Conservation (phyloP, 2,888 invertebrate genomes). For the Drosophila recens region DNA sequence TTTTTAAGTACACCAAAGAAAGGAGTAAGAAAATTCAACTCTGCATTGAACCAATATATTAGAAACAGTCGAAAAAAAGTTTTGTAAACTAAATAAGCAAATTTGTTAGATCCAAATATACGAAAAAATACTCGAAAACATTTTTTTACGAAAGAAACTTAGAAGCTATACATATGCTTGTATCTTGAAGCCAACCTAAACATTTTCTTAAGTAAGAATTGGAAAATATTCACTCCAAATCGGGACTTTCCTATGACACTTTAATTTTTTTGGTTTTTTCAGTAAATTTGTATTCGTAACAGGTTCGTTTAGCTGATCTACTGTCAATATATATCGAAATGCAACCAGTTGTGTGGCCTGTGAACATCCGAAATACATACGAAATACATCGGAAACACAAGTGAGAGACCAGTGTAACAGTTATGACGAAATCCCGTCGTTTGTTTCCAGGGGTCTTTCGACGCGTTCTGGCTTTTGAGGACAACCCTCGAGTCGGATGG, state of each 20-base stretch:
- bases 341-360: conserved; percentile 17
- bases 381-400: neutral
- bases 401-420: conserved; percentile 33
- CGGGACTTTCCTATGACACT: neutral
- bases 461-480: conserved; percentile 5
- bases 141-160: neutral
- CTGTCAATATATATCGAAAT: conserved; percentile 10
- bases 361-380: conserved; percentile 34
- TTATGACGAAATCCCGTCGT: conserved; percentile 71
- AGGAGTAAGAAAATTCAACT: no score
- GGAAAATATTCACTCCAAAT: neutral
- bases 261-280: neutral
- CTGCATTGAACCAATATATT: no score
- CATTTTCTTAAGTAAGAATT: neutral
- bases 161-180: neutral
- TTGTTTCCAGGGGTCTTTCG: conserved; percentile 48
- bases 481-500: conserved; percentile 42
- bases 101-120: no score
- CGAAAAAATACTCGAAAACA: no score
- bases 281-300: neutral
- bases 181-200: neutral
- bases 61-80: neutral
- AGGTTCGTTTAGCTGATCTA: neutral
- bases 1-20: no score
- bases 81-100: neutral